Evolutionary conservation across 2,797 vertebrate species (phyloP).

Genomic region (Microctenopoma lineatum): DNA sequence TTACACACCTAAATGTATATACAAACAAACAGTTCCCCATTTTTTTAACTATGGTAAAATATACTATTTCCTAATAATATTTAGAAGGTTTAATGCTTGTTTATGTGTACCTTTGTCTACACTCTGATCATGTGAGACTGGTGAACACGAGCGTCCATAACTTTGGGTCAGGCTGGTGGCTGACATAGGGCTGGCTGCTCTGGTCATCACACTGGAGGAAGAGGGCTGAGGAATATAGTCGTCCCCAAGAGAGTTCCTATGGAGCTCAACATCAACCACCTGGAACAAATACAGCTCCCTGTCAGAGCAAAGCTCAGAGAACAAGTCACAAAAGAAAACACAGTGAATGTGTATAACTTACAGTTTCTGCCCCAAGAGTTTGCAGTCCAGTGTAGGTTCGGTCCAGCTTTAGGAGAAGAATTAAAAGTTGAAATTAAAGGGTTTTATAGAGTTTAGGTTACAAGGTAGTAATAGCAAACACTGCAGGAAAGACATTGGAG

Average conservation of each 20-base stretch:
- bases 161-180: conserved; percentile 73
- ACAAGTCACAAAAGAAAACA: conserved; percentile 8
- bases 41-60: not conserved
- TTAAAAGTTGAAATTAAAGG: conserved; percentile 6
- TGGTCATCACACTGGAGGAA: conserved; percentile 73
- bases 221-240: conserved; percentile 83
- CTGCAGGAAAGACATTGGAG: no score
- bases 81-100: not conserved
- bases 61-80: not conserved
- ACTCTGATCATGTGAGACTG: conserved; percentile 83
- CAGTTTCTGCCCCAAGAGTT: conserved; percentile 98
- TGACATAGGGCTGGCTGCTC: conserved; percentile 81
- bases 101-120: conserved; percentile 89
- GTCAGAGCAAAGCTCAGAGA: conserved; percentile 22
- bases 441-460: not conserved
- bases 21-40: not conserved
- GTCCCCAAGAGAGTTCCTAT: conserved; percentile 91
- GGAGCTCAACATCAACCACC: conserved; percentile 98
- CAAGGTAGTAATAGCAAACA: not conserved
- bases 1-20: no score
- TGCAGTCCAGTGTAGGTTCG: conserved; percentile 98
- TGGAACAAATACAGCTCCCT: conserved; percentile 64
- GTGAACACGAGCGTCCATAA: conserved; percentile 83
- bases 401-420: conserved; percentile 88
- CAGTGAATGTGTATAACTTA: conserved; percentile 72